Conservation (phyloP, 64 coral and sea anemone species). For the Stichodactyla helianthus region DNA sequence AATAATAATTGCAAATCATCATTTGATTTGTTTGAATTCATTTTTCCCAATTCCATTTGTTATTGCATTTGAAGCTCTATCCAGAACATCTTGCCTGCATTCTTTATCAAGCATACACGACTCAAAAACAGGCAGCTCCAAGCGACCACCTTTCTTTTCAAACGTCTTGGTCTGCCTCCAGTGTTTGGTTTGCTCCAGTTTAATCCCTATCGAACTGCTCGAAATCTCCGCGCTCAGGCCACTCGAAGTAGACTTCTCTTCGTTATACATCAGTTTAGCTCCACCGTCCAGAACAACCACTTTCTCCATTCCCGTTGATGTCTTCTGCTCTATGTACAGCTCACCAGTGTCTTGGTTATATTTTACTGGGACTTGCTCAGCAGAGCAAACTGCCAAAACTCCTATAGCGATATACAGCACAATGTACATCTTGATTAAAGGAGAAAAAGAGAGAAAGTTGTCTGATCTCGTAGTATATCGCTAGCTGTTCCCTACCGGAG, state of each 20-base stretch:
- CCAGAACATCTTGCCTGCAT: not conserved
- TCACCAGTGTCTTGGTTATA: not conserved
- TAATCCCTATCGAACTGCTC: not conserved
- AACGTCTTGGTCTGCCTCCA: not conserved
- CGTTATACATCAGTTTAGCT: not conserved
- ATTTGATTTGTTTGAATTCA: not conserved
- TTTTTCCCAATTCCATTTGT: not conserved
- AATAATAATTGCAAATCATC: not conserved
- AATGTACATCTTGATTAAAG: not conserved
- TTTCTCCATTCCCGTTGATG: not conserved
- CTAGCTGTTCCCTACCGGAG: no score
- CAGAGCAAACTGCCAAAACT: no score
- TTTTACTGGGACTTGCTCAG: no score
- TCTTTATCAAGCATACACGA: conserved; percentile 1
- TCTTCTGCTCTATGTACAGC: not conserved
- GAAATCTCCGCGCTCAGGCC: not conserved
- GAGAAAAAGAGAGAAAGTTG: no score
- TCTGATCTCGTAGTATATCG: no score
- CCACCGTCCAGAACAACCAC: not conserved
- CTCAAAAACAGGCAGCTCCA: not conserved
- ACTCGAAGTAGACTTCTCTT: not conserved
- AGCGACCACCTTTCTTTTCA: not conserved
- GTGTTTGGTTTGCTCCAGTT: not conserved
- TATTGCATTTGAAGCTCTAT: not conserved
- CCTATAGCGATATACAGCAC: not conserved